phyloP scores from a whole-genome alignment of 2,888 invertebrate species.

The Dicycla oo region DNA sequence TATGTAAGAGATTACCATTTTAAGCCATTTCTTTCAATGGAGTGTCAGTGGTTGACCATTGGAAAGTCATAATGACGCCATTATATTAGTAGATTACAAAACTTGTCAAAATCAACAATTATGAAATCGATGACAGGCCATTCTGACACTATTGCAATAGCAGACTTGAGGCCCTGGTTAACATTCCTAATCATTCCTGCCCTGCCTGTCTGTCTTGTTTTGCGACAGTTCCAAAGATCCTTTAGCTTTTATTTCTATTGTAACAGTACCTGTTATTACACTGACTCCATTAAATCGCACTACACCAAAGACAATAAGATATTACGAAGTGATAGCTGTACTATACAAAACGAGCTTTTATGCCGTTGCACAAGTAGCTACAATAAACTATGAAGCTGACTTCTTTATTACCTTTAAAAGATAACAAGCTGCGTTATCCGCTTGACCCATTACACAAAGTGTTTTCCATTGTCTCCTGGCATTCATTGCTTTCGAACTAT shows the following conservation, averaged over 20 bases:
- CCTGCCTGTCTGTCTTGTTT: not conserved
- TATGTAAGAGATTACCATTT: too few relatives aligned
- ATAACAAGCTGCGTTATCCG: slow-evolving; percentile 83
- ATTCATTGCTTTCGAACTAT: slow-evolving; percentile 67
- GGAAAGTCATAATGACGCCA: too few relatives aligned
- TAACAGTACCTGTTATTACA: slow-evolving; percentile 23
- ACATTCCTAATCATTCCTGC: slow-evolving; percentile 1
- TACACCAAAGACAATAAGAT: slow-evolving; percentile 54
- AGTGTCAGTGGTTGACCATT: too few relatives aligned
- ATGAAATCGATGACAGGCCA: too few relatives aligned
- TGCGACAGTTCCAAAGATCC: slow-evolving; percentile 8
- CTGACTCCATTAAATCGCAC: slow-evolving; percentile 19
- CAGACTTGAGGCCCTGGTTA: too few relatives aligned
- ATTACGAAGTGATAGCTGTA: slow-evolving; percentile 49
- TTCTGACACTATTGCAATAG: too few relatives aligned
- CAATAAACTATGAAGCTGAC: slow-evolving; percentile 80
- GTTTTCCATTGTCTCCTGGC: slow-evolving; percentile 80
- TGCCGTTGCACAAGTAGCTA: slow-evolving; percentile 79
- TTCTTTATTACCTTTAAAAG: slow-evolving; percentile 84
- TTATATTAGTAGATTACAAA: too few relatives aligned
- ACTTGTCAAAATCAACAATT: too few relatives aligned
- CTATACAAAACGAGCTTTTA: slow-evolving; percentile 64
- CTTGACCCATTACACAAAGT: slow-evolving; percentile 85
- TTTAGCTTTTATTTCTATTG: slow-evolving; percentile 9
- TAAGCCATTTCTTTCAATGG: too few relatives aligned